Conservation (phyloP, 2,797 vertebrate species). For the Psittacula echo region DNA sequence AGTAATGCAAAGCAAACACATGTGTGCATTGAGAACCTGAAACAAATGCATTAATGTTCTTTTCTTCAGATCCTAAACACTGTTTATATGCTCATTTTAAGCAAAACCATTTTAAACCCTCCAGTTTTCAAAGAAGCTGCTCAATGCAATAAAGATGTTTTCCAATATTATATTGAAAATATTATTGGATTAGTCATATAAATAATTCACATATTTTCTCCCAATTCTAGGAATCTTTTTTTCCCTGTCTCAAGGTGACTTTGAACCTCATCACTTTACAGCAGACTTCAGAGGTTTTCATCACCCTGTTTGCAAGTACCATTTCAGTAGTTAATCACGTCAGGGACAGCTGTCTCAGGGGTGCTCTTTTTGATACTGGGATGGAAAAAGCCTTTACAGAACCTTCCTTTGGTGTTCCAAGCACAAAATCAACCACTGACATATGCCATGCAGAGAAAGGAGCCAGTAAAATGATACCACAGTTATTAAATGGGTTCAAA, state of each 20-base stretch:
- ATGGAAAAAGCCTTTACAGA: neutral
- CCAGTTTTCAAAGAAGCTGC: neutral
- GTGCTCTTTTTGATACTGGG: neutral
- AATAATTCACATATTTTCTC: neutral
- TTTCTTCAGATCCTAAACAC: neutral
- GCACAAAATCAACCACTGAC: conserved; percentile 1
- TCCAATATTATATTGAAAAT: neutral
- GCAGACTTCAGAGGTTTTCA: conserved; percentile 34
- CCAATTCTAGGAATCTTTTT: neutral
- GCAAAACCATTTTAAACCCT: neutral
- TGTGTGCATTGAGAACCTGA: neutral
- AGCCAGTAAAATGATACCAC: conserved; percentile 17
- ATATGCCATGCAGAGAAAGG: neutral
- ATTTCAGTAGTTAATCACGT: conserved; percentile 53
- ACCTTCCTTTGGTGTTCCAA: conserved; percentile 21
- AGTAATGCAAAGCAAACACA: neutral
- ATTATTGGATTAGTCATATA: conserved; percentile 1
- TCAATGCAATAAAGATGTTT: neutral
- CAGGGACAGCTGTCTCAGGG: conserved; percentile 39
- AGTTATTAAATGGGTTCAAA: neutral
- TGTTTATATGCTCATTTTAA: neutral
- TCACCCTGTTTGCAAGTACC: conserved; percentile 64
- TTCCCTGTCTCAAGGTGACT: conserved; percentile 43
- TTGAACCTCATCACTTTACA: conserved; percentile 57
- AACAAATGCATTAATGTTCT: neutral